These are phyloP conservation scores for Agrotis ipsilon DNA, from an alignment of 2,888 invertebrate species.

Conservation along the genomic window DNA sequence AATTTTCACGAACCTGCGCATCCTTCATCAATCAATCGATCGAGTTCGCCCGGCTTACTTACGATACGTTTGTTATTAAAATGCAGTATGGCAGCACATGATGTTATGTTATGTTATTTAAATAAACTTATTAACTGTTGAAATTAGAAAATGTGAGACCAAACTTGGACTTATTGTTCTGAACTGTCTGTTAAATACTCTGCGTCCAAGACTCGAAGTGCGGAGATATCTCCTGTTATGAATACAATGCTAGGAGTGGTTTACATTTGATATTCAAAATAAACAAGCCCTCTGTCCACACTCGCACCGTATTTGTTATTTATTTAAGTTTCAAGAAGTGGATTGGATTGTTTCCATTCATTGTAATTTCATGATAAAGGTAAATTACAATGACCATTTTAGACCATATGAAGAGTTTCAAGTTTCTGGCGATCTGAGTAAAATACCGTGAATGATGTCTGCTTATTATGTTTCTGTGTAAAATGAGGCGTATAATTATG, in stretches of 20 bases:
- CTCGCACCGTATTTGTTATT: conserved; percentile 23
- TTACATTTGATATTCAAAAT: conserved; percentile 64
- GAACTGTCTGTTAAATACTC: conserved; percentile 47
- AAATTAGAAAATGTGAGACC: conserved; percentile 36
- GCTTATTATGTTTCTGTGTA: background rate
- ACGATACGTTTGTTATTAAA: background rate
- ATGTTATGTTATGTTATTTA: background rate
- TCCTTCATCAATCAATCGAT: no score
- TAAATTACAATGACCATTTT: background rate
- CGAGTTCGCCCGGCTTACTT: no score
- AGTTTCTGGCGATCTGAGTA: background rate
- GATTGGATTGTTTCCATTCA: conserved; percentile 9
- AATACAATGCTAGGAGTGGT: conserved; percentile 63
- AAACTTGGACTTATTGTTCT: conserved; percentile 29
- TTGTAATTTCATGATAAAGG: conserved; percentile 4
- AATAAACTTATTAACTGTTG: conserved; percentile 15
- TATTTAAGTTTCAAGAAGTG: conserved; percentile 12
- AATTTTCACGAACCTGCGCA: no score
- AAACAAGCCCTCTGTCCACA: conserved; percentile 49
- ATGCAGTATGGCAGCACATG: background rate
- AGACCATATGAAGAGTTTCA: background rate
- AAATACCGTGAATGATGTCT: background rate
- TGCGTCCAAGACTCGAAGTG: conserved; percentile 37
- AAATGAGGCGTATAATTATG: conserved; percentile 6
- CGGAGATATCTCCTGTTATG: conserved; percentile 60